Conservation (phyloP, 2,113 vertebrate genomes). For the Xiphophorus couchianus region DNA sequence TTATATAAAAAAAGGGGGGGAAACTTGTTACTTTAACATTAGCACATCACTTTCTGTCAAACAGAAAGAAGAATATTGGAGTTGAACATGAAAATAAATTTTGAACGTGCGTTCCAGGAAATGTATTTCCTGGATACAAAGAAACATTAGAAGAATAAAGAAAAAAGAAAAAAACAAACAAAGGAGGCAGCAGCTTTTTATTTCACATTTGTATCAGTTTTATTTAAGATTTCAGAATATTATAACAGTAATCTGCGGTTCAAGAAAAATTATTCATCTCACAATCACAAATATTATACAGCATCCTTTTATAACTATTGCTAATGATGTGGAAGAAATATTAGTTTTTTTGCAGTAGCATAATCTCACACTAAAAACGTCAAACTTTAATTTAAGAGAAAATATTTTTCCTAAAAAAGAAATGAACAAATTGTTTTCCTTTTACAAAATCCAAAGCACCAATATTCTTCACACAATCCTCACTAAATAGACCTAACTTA, state of each 20-base stretch:
- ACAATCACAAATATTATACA: constrained; percentile 13
- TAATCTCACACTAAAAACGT: background rate
- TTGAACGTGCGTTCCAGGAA: background rate
- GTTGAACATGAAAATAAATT: background rate
- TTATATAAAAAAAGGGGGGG: too few species aligned
- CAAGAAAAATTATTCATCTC: constrained; percentile 33
- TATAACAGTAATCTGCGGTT: constrained; percentile 15
- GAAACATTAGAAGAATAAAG: background rate
- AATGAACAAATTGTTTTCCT: background rate
- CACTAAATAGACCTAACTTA: background rate
- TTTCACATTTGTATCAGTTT: constrained; percentile 49
- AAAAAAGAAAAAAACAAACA: background rate
- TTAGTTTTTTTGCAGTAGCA: background rate
- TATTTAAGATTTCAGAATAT: constrained; percentile 50
- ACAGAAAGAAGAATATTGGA: background rate
- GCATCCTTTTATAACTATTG: background rate
- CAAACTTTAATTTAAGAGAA: background rate
- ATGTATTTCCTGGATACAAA: background rate
- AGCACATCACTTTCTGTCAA: background rate
- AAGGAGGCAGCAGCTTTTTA: constrained; percentile 12
- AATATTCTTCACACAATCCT: background rate
- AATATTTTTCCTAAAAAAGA: background rate
- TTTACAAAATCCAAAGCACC: background rate
- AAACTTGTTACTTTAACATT: background rate
- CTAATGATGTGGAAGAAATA: background rate